Conservation (phyloP, 1,140 invertebrate species). For the Zeugodacus cucurbitae region DNA sequence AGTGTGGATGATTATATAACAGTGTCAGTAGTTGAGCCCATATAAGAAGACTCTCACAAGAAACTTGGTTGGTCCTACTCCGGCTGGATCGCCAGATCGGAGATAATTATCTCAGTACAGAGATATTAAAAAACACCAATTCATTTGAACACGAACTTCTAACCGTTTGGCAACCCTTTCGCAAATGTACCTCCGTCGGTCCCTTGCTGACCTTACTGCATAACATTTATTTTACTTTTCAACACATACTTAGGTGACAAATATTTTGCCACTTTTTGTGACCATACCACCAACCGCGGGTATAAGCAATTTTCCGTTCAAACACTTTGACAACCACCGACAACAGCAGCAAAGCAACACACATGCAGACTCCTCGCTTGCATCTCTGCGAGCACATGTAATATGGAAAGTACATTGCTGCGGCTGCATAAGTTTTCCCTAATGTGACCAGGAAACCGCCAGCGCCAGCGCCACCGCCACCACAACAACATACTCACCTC, state of each 20-base stretch:
- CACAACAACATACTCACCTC: background rate
- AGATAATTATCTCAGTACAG: too few relatives aligned
- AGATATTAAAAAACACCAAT: too few relatives aligned
- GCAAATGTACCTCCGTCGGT: background rate
- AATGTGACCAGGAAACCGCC: slow-evolving; percentile 1
- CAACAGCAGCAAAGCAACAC: background rate
- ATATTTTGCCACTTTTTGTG: background rate
- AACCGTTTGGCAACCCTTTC: background rate
- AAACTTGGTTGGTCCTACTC: too few relatives aligned
- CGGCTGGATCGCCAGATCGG: too few relatives aligned
- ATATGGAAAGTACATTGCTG: slow-evolving; percentile 4
- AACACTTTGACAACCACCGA: slow-evolving; percentile 14
- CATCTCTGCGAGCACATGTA: background rate
- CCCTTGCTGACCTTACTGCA: background rate
- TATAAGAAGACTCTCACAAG: too few relatives aligned
- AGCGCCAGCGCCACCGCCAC: background rate
- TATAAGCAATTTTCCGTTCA: slow-evolving; percentile 18
- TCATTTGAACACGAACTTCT: background rate
- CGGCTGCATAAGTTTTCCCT: slow-evolving; percentile 18
- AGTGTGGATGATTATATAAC: too few relatives aligned
- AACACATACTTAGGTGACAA: background rate
- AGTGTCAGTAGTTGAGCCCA: too few relatives aligned
- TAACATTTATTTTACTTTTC: background rate
- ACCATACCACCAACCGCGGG: background rate
- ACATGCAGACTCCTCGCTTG: too few relatives aligned